Percentiles rank a stretch among this genome's conserved stretches.
These are phyloP conservation scores for Ceratina japonica DNA, from an alignment of 1,140 invertebrate genomes.

Conservation along the genomic window DNA sequence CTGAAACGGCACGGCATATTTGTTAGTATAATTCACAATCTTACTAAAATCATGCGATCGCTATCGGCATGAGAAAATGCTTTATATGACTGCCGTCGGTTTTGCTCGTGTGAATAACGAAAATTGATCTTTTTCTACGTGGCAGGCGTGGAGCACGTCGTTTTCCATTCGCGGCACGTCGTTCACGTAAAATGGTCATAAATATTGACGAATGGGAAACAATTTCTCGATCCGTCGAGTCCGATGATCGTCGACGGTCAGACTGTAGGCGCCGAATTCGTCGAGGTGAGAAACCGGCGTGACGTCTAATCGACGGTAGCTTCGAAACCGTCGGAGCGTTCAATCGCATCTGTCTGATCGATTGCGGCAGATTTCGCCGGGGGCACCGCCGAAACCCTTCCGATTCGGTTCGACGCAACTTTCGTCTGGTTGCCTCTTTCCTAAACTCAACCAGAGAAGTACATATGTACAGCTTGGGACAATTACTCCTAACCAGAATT, in stretches of 20 bases:
- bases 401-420: constrained; percentile 22
- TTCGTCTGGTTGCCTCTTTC: constrained; percentile 41
- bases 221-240: constrained; percentile 52
- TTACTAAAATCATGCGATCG: too few relatives aligned
- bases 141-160: too few relatives aligned
- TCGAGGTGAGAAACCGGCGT: constrained; percentile 1
- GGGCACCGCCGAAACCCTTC: constrained; percentile 20
- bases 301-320: constrained; percentile 15
- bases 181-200: too few relatives aligned
- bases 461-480: background rate
- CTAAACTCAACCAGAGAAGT: constrained; percentile 34
- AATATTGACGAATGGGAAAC: constrained; percentile 24
- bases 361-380: constrained; percentile 57
- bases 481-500: too few relatives aligned
- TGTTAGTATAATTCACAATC: background rate
- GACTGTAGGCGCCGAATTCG: constrained; percentile 41
- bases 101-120: background rate
- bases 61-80: too few relatives aligned
- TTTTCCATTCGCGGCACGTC: too few relatives aligned
- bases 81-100: too few relatives aligned
- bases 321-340: constrained; percentile 46
- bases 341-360: constrained; percentile 55
- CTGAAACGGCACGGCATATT: too few relatives aligned
- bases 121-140: too few relatives aligned
- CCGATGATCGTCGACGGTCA: constrained; percentile 34